phyloP scores from a whole-genome alignment of 2,888 invertebrate species.

The Cordilura impudica region DNA sequence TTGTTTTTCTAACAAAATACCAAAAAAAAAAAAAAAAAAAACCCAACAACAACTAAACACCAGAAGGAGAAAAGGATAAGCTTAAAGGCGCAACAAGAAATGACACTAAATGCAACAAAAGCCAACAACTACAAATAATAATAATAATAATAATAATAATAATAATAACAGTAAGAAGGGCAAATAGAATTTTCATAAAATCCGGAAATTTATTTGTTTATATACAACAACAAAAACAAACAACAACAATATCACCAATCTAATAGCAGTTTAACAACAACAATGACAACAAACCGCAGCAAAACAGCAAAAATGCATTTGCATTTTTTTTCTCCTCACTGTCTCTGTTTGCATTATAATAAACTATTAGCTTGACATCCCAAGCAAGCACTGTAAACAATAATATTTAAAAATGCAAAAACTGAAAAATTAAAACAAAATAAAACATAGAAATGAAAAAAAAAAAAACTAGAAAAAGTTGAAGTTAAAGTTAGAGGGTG shows the following conservation, averaged over 20 bases:
- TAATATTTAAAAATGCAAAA: slow-evolving; percentile 35
- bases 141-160: background rate
- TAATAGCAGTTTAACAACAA: slow-evolving; percentile 2
- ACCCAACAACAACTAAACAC: slow-evolving; percentile 7
- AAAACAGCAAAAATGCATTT: slow-evolving; percentile 63
- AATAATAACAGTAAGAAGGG: background rate
- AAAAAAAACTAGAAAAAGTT: background rate
- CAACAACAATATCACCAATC: background rate
- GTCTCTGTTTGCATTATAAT: slow-evolving; percentile 51
- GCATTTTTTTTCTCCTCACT: slow-evolving; percentile 34
- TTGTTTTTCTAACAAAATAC: background rate
- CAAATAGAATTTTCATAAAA: slow-evolving; percentile 50
- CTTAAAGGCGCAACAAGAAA: slow-evolving; percentile 53
- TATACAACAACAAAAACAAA: slow-evolving; percentile 60
- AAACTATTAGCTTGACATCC: slow-evolving; percentile 58
- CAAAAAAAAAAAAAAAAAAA: background rate
- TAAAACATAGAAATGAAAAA: too few species aligned
- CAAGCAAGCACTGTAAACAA: slow-evolving; percentile 54
- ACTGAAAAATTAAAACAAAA: background rate
- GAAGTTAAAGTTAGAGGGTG: too few species aligned
- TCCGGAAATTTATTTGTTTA: slow-evolving; percentile 61
- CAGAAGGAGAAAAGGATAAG: slow-evolving; percentile 27
- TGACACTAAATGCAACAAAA: slow-evolving; percentile 38
- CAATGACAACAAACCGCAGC: slow-evolving; percentile 45
- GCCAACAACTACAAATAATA: slow-evolving; percentile 15